Conservation (phyloP, 2,797 vertebrate species). For the Lindbergichthys nudifrons region DNA sequence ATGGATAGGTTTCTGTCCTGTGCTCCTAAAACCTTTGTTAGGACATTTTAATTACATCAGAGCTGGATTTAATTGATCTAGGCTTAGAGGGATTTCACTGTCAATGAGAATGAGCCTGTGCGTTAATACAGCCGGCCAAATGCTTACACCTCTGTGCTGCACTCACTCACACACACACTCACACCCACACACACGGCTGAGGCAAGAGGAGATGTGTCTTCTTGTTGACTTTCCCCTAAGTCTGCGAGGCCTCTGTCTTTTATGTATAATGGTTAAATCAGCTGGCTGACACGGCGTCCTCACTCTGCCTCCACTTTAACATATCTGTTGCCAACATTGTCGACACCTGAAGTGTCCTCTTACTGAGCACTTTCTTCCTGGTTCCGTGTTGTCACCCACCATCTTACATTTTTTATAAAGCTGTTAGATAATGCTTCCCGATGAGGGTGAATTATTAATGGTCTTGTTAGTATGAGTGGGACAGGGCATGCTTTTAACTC, state of each 20-base stretch:
- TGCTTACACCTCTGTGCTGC: conserved; percentile 71
- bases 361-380: conserved; percentile 72
- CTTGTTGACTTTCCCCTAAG: conserved; percentile 49
- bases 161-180: conserved; percentile 37
- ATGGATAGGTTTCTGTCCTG: conserved; percentile 71
- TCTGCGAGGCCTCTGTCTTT: conserved; percentile 50
- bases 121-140: conserved; percentile 79
- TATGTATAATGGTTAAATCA: conserved; percentile 51
- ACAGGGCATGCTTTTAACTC: conserved; percentile 85
- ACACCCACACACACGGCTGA: conserved; percentile 24
- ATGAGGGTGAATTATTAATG: conserved; percentile 86
- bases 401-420: conserved; percentile 82
- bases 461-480: conserved; percentile 82
- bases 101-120: conserved; percentile 79
- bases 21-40: conserved; percentile 83
- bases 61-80: conserved; percentile 84
- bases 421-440: conserved; percentile 86
- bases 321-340: conserved; percentile 58
- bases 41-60: conserved; percentile 86
- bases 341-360: conserved; percentile 75
- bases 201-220: conserved; percentile 39
- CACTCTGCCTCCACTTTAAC: conserved; percentile 40
- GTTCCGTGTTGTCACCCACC: conserved; percentile 79
- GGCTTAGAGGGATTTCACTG: conserved; percentile 84
- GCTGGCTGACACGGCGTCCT: conserved; percentile 22